phyloP scores from a whole-genome alignment of 92 coral and sea anemone genomes.

The Parazoanthus atlanticus region DNA sequence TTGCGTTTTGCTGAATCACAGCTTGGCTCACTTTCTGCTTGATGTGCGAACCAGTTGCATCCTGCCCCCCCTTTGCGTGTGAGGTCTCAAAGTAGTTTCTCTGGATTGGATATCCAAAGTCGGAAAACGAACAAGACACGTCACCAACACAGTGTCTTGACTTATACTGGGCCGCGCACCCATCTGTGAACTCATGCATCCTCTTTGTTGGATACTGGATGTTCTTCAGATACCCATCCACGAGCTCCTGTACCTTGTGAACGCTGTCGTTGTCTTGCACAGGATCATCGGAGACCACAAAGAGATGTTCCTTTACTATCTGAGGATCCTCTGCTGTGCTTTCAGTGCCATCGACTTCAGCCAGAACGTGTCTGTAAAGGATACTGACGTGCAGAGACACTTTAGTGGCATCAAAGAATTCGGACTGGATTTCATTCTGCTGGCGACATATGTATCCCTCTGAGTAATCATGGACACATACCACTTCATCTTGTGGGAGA shows the following conservation, averaged over 20 bases:
- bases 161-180: slow-evolving; percentile 45
- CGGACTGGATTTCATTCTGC: too few relatives aligned
- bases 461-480: too few relatives aligned
- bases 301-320: too few relatives aligned
- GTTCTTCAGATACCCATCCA: slow-evolving; percentile 35
- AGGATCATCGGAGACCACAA: too few relatives aligned
- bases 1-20: slow-evolving; percentile 29
- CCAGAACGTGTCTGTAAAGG: too few relatives aligned
- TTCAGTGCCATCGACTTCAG: too few relatives aligned
- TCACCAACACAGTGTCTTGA: slow-evolving; percentile 50
- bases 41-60: slow-evolving; percentile 49
- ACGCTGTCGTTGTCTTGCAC: too few relatives aligned
- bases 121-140: slow-evolving; percentile 40
- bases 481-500: too few relatives aligned
- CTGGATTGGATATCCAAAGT: slow-evolving; percentile 40
- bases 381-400: too few relatives aligned
- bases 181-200: slow-evolving; percentile 52
- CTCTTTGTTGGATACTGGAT: slow-evolving; percentile 13
- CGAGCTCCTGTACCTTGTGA: slow-evolving; percentile 34
- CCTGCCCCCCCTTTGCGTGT: slow-evolving; percentile 45
- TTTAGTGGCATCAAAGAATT: too few relatives aligned
- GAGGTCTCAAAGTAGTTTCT: slow-evolving; percentile 39
- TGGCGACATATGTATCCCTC: too few relatives aligned
- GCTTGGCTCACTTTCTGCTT: slow-evolving; percentile 53
- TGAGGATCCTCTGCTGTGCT: too few relatives aligned